phyloP scores from a whole-genome alignment of 2,888 invertebrate genomes.

The Harpagoxenus sublaevis region DNA sequence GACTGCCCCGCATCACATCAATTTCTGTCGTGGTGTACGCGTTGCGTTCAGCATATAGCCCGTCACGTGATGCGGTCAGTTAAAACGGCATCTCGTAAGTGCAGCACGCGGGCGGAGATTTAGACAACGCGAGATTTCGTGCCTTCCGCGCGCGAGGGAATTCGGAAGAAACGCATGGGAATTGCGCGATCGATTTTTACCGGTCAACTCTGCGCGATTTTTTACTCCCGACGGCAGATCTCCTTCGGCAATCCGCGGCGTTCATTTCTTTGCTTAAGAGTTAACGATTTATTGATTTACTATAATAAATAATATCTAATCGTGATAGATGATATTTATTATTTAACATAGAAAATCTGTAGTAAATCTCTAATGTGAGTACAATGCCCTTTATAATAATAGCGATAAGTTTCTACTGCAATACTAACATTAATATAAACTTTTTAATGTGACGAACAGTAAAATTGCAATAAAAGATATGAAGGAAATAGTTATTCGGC shows the following conservation, averaged over 20 bases:
- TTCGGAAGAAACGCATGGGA: background rate
- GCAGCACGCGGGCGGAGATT: conserved; percentile 31
- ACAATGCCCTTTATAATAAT: background rate
- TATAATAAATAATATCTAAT: background rate
- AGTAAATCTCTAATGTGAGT: background rate
- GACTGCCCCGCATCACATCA: conserved; percentile 73
- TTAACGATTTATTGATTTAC: background rate
- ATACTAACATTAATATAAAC: background rate
- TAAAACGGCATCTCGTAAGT: conserved; percentile 53
- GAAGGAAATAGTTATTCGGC: background rate
- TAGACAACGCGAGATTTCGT: background rate
- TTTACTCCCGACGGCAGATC: background rate
- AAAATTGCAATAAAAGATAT: background rate
- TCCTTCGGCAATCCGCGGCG: background rate
- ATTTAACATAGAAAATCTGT: background rate
- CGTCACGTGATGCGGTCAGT: conserved; percentile 62
- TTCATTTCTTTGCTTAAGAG: background rate
- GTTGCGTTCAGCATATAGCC: conserved; percentile 57
- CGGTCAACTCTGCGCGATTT: background rate
- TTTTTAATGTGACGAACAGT: background rate
- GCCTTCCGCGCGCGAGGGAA: background rate
- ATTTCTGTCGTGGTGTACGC: conserved; percentile 72
- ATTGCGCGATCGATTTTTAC: background rate
- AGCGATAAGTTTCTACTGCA: background rate
- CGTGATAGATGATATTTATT: background rate